Evolutionary conservation across 1,140 invertebrate species (phyloP).

Genomic region (Drosophila grimshawi): DNA sequence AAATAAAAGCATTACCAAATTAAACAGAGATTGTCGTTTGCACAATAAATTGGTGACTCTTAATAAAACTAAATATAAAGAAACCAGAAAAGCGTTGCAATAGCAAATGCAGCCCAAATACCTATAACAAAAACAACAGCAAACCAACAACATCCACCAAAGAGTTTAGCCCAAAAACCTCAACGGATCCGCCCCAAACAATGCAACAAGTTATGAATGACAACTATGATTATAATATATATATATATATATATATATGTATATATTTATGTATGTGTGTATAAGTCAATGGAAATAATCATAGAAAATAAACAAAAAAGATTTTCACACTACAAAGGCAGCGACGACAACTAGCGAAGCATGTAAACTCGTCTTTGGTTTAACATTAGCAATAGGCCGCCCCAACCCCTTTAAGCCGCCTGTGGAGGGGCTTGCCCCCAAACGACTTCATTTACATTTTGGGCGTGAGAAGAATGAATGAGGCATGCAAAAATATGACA

Average conservation of each 20-base stretch:
- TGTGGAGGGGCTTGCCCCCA: conserved; percentile 8
- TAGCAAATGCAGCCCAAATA: conserved; percentile 37
- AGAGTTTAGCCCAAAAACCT: conserved; percentile 24
- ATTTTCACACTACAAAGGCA: conserved; percentile 70
- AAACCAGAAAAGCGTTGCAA: conserved; percentile 75
- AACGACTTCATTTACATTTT: conserved; percentile 75
- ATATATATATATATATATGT: background rate
- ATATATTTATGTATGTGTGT: conserved; percentile 24
- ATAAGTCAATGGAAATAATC: conserved; percentile 50
- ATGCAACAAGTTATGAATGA: conserved; percentile 55
- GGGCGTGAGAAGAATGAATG: conserved; percentile 72
- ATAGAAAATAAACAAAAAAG: conserved; percentile 53
- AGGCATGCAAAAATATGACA: conserved; percentile 46
- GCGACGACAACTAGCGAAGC: conserved; percentile 50
- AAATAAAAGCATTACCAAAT: conserved; percentile 52
- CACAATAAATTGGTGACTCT: conserved; percentile 52
- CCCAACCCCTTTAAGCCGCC: conserved; percentile 1
- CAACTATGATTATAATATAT: conserved; percentile 20
- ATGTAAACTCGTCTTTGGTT: conserved; percentile 66
- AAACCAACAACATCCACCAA: conserved; percentile 1
- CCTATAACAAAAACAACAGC: conserved; percentile 19
- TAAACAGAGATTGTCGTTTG: conserved; percentile 23
- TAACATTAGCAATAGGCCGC: conserved; percentile 62
- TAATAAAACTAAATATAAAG: conserved; percentile 48
- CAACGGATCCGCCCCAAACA: conserved; percentile 41